phyloP scores from a whole-genome alignment of 2,797 vertebrate species.

The Rallus crepitans region DNA sequence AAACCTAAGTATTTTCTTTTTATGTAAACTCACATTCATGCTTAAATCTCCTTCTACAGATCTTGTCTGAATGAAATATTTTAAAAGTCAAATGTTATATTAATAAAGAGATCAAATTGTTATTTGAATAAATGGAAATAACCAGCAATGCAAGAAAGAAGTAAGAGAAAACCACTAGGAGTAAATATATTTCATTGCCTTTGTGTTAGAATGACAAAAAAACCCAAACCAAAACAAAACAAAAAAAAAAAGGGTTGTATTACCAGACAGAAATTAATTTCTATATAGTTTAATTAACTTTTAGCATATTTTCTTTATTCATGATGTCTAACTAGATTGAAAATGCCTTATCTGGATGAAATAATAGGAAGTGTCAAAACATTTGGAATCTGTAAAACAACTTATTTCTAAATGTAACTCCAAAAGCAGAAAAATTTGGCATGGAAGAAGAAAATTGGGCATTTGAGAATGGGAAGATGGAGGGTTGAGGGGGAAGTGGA shows the following conservation, averaged over 20 bases:
- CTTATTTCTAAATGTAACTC: neutral
- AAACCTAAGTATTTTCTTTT: neutral
- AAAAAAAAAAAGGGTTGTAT: neutral
- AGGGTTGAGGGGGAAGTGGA: rapidly evolving
- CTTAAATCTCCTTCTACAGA: neutral
- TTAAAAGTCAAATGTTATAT: neutral
- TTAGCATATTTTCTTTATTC: neutral
- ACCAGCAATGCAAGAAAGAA: neutral
- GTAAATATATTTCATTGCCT: neutral
- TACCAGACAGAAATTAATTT: neutral
- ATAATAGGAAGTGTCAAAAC: neutral
- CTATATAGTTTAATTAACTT: neutral
- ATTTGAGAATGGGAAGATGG: neutral
- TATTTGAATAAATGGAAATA: neutral
- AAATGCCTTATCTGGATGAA: neutral
- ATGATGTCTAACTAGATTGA: neutral
- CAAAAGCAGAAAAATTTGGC: neutral
- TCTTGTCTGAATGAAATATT: neutral
- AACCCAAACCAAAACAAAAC: no score
- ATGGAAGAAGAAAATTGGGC: neutral
- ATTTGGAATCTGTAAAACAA: neutral
- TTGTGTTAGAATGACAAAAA: neutral
- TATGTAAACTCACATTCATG: neutral
- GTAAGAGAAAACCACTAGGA: neutral
- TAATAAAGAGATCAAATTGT: neutral